A percentile compares a stretch with the other conserved stretches of the same genome.
These are phyloP conservation scores for Drosophila persimilis DNA, from an alignment of 1,140 invertebrate genomes.

Conservation along the genomic window DNA sequence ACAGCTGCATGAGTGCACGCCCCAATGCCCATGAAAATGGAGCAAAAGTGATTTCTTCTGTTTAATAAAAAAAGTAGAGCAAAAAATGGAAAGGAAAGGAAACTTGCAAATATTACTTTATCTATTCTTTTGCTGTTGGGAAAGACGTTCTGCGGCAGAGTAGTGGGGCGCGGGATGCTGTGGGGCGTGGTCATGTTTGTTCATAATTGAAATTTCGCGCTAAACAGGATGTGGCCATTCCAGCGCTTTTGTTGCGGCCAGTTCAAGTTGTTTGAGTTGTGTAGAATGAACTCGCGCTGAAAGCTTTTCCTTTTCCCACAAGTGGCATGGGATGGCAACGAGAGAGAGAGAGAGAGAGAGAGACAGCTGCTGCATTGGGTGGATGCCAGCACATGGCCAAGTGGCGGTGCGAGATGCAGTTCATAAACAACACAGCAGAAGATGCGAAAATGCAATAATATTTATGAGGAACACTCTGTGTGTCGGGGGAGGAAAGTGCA, in stretches of 20 bases:
- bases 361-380: neutral
- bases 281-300: constrained; percentile 42
- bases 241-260: constrained; percentile 51
- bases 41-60: constrained; percentile 70
- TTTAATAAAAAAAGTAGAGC: constrained; percentile 54
- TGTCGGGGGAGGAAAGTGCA: constrained; percentile 13
- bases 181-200: constrained; percentile 55
- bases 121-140: constrained; percentile 28
- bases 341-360: neutral
- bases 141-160: neutral
- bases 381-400: constrained; percentile 44
- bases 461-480: constrained; percentile 52
- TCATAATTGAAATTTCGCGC: constrained; percentile 80
- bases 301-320: constrained; percentile 49
- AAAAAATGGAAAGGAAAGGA: constrained; percentile 36
- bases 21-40: constrained; percentile 71
- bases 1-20: constrained; percentile 71
- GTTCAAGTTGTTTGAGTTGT: constrained; percentile 57
- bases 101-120: constrained; percentile 66
- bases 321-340: neutral
- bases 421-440: constrained; percentile 52
- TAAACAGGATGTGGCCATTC: constrained; percentile 73
- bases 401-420: constrained; percentile 38
- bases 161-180: neutral
- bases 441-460: constrained; percentile 62